These are phyloP conservation scores for Piprites chloris DNA, from an alignment of 2,113 vertebrate genomes.

Conservation along the genomic window DNA sequence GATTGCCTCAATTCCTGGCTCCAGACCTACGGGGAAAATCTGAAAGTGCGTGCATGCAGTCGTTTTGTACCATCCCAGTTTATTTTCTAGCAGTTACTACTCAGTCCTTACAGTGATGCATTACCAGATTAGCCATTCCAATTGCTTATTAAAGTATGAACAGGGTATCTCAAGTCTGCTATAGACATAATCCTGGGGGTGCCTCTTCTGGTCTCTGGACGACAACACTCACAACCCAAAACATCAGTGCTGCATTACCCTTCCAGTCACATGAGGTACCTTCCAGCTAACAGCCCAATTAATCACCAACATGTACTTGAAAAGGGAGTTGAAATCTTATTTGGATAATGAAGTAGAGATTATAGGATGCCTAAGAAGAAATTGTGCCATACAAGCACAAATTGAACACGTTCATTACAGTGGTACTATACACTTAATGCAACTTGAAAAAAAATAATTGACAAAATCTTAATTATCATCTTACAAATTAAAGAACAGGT, in stretches of 20 bases:
- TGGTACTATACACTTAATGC: neutral
- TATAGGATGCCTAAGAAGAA: conserved; percentile 38
- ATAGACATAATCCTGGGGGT: neutral
- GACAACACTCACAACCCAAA: conserved; percentile 18
- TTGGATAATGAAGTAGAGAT: conserved; percentile 65
- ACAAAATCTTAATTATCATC: conserved; percentile 42
- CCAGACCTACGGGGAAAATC: neutral
- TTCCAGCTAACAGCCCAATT: conserved; percentile 67
- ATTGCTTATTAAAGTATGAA: conserved; percentile 26
- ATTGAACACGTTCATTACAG: conserved; percentile 6
- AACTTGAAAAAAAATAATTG: neutral
- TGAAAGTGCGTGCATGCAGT: neutral
- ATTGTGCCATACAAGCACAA: conserved; percentile 34
- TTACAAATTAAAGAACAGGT: conserved; percentile 27
- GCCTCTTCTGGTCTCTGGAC: conserved; percentile 27
- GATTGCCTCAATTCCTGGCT: neutral
- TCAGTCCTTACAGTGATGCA: neutral
- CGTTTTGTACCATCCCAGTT: conserved; percentile 5
- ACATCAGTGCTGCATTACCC: conserved; percentile 4
- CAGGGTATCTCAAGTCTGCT: neutral
- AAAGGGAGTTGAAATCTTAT: conserved; percentile 53
- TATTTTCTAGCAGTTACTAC: conserved; percentile 36
- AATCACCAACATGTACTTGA: conserved; percentile 59
- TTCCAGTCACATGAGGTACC: conserved; percentile 40
- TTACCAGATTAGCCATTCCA: conserved; percentile 6